Percentiles rank a stretch among this genome's conserved stretches.
Conservation (phyloP, 2,888 invertebrate genomes). For the Laspeyria flexula region DNA sequence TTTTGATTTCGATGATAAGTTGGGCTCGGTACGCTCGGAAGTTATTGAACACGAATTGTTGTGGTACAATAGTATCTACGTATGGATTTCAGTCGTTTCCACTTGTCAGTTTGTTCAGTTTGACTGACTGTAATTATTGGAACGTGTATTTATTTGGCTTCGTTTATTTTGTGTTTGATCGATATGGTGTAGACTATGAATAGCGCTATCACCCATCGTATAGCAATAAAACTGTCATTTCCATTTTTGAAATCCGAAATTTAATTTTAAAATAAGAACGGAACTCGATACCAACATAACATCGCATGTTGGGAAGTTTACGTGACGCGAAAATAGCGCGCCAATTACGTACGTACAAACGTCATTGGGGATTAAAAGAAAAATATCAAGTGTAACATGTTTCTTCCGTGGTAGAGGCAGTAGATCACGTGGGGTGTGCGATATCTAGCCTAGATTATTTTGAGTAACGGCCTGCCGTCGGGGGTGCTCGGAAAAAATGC, state of each 20-base stretch:
- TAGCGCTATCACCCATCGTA: neutral
- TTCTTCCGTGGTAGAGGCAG: conserved; percentile 68
- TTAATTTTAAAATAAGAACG: conserved; percentile 10
- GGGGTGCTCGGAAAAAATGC: conserved; percentile 63
- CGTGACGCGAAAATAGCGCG: conserved; percentile 56
- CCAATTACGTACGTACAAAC: conserved; percentile 54
- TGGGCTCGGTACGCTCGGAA: conserved; percentile 30
- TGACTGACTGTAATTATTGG: neutral
- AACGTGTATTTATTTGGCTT: neutral
- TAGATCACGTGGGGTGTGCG: conserved; percentile 74
- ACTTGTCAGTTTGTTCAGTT: neutral
- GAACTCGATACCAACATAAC: conserved; percentile 26
- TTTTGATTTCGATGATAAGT: conserved; percentile 48
- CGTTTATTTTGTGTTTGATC: neutral
- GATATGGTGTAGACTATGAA: neutral
- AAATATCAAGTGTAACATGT: conserved; percentile 58
- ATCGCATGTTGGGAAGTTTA: conserved; percentile 50
- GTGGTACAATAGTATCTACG: conserved; percentile 24
- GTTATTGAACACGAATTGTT: conserved; percentile 45
- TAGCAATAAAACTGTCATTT: neutral
- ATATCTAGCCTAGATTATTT: conserved; percentile 83
- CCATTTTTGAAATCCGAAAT: neutral
- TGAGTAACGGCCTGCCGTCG: conserved; percentile 75
- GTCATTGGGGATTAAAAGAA: conserved; percentile 70
- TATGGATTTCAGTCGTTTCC: conserved; percentile 5